Evolutionary conservation across 2,888 invertebrate species (phyloP).

Genomic region (Sinelater perroti): DNA sequence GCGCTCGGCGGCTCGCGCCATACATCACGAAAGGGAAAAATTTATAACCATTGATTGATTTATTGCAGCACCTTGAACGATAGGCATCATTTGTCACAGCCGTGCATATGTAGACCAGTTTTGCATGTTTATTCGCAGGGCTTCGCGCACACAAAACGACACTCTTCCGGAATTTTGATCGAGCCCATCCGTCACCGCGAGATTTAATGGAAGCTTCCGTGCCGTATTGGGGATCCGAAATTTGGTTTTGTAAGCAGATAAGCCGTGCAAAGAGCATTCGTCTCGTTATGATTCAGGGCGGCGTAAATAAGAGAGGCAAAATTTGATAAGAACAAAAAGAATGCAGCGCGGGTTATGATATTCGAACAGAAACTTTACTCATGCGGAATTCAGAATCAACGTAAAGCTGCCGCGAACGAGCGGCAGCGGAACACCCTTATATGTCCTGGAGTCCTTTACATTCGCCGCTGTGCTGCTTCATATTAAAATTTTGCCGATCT

Average conservation of each 20-base stretch:
- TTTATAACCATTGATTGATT: conserved; percentile 15
- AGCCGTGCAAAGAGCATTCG: background rate
- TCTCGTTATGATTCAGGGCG: conserved; percentile 1
- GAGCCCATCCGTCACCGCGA: conserved; percentile 25
- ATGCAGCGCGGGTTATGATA: conserved; percentile 7
- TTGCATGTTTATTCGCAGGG: conserved; percentile 14
- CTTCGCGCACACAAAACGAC: conserved; percentile 19
- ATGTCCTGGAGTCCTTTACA: conserved; percentile 30
- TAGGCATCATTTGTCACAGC: conserved; percentile 19
- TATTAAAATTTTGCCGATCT: conserved; percentile 26
- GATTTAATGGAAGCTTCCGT: conserved; percentile 3
- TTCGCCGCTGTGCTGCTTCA: conserved; percentile 25
- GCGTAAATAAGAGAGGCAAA: background rate
- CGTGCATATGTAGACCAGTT: conserved; percentile 15
- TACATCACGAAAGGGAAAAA: conserved; percentile 12
- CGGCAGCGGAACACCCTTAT: conserved; percentile 24
- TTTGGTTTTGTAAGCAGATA: background rate
- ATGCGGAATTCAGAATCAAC: conserved; percentile 28
- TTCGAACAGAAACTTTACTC: conserved; percentile 20
- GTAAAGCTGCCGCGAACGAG: conserved; percentile 22
- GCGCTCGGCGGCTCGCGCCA: conserved; percentile 1
- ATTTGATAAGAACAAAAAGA: conserved; percentile 1
- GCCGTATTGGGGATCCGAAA: background rate
- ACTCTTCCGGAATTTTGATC: conserved; percentile 21
- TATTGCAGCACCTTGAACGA: conserved; percentile 19